phyloP scores from a whole-genome alignment of 2,113 vertebrate species.

The Caranx melampygus region DNA sequence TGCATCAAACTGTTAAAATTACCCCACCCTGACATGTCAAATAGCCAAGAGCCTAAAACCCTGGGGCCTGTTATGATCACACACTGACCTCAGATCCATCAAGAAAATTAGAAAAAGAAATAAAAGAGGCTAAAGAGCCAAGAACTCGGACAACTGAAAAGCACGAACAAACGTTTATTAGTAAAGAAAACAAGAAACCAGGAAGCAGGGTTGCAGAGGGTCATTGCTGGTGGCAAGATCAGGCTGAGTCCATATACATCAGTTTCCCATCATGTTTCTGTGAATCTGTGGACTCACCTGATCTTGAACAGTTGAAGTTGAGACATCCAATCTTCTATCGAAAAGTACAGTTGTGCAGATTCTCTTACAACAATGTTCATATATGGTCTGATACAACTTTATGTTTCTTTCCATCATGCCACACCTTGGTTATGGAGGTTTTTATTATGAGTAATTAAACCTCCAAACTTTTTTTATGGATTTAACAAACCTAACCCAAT shows the following conservation, averaged over 20 bases:
- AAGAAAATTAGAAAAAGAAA: conserved; percentile 6
- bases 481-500: conserved; percentile 5
- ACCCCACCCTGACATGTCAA: conserved; percentile 41
- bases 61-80: neutral
- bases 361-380: neutral
- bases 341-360: neutral
- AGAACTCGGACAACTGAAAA: conserved; percentile 11
- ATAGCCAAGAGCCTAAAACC: conserved; percentile 28
- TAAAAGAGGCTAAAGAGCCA: conserved; percentile 34
- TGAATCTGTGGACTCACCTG: neutral
- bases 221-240: neutral
- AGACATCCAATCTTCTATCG: neutral
- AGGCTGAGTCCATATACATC: no score
- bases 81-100: conserved; percentile 29
- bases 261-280: neutral
- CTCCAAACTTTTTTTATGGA: neutral
- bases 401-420: neutral
- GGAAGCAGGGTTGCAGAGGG: conserved; percentile 22
- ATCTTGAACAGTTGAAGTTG: neutral
- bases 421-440: neutral
- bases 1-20: conserved; percentile 52
- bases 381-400: neutral
- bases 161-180: conserved; percentile 39
- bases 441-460: neutral
- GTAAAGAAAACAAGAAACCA: conserved; percentile 45